These are phyloP conservation scores for Melanotaenia boesemani DNA, from an alignment of 2,797 vertebrate genomes.

Conservation along the genomic window DNA sequence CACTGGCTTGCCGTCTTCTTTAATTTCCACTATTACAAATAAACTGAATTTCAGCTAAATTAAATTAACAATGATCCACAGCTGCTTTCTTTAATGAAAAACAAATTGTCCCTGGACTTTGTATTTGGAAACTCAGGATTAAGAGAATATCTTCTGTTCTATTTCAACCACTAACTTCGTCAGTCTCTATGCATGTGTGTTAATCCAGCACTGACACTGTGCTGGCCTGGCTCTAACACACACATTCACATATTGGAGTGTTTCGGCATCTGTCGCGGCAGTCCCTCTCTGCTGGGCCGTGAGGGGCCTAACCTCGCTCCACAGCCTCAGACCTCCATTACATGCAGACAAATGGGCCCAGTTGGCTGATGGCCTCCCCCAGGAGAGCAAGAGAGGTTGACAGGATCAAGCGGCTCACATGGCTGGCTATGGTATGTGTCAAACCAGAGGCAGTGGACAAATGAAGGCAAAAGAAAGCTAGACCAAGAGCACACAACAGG, in stretches of 20 bases:
- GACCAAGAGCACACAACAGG: slow-evolving; percentile 36
- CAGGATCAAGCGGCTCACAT: slow-evolving; percentile 66
- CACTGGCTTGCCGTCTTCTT: slow-evolving; percentile 29
- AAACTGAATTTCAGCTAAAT: slow-evolving; percentile 49
- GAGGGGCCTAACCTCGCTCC: slow-evolving; percentile 61
- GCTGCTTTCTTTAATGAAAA: slow-evolving; percentile 48
- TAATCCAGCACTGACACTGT: slow-evolving; percentile 55
- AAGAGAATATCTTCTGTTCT: slow-evolving; percentile 21
- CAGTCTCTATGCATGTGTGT: slow-evolving; percentile 30
- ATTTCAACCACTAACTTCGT: slow-evolving; percentile 17
- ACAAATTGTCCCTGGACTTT: not conserved
- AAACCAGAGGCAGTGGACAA: slow-evolving; percentile 55
- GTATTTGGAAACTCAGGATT: slow-evolving; percentile 6
- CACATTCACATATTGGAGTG: slow-evolving; percentile 27
- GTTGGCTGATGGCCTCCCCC: slow-evolving; percentile 47
- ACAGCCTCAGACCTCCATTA: slow-evolving; percentile 76
- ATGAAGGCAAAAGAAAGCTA: slow-evolving; percentile 33
- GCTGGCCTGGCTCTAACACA: slow-evolving; percentile 28
- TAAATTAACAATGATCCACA: slow-evolving; percentile 51
- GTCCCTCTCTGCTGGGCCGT: slow-evolving; percentile 58
- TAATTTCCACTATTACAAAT: slow-evolving; percentile 50
- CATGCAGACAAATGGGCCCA: slow-evolving; percentile 73
- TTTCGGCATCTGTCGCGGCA: slow-evolving; percentile 62
- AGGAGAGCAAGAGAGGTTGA: slow-evolving; percentile 44
- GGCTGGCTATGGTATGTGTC: slow-evolving; percentile 53